Evolutionary conservation across 1,140 invertebrate species (phyloP).

Genomic region (Anastrepha obliqua): DNA sequence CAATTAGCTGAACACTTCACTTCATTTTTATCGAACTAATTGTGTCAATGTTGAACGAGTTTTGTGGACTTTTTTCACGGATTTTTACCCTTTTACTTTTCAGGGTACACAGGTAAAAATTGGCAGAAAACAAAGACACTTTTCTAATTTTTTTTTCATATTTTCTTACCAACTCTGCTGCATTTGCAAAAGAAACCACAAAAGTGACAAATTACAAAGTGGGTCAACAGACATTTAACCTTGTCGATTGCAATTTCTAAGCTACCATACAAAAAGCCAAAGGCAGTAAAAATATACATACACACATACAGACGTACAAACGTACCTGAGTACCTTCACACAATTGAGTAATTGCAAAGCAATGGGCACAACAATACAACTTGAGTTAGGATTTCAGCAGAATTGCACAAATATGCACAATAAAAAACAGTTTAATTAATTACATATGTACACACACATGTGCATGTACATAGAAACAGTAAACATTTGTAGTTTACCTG

Average conservation of each 20-base stretch:
- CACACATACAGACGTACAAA: neutral
- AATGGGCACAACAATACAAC: neutral
- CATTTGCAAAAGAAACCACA: conserved; percentile 8
- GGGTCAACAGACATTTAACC: conserved; percentile 34
- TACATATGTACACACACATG: neutral
- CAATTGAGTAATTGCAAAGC: conserved; percentile 34
- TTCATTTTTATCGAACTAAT: neutral
- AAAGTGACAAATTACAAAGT: conserved; percentile 45
- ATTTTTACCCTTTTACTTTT: conserved; percentile 1
- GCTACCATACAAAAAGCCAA: neutral
- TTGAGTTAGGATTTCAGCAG: neutral
- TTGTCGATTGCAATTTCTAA: conserved; percentile 34
- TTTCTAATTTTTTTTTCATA: neutral
- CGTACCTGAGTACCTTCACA: conserved; percentile 1
- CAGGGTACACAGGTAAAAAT: neutral
- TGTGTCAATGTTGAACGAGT: neutral
- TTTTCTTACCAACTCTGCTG: neutral
- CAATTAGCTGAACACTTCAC: neutral
- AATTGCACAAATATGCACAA: neutral
- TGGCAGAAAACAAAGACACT: neutral
- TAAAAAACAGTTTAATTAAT: conserved; percentile 27
- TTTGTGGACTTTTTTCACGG: neutral
- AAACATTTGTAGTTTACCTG: neutral
- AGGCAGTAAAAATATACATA: neutral
- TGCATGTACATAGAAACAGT: neutral